Evolutionary conservation across 1,140 invertebrate genomes (phyloP).

Genomic region (Meloidogyne chitwoodi): DNA sequence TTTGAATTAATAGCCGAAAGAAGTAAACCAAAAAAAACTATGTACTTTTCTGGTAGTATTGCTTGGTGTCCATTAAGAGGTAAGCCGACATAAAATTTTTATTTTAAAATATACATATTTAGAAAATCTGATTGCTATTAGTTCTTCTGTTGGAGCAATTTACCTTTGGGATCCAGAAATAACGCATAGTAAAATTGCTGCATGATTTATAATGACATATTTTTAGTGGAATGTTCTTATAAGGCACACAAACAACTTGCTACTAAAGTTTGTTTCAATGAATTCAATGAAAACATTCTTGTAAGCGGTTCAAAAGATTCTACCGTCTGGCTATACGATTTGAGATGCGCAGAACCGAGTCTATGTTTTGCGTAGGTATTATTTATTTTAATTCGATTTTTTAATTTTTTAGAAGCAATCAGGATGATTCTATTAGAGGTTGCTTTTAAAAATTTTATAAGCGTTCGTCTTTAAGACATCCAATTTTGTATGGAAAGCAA

Average conservation of each 20-base stretch:
- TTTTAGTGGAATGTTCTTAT: constrained; percentile 28
- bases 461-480: not conserved
- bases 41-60: constrained; percentile 44
- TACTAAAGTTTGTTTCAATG: constrained; percentile 44
- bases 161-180: constrained; percentile 37
- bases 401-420: constrained; percentile 6
- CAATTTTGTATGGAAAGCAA: constrained; percentile 35
- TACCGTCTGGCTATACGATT: constrained; percentile 35
- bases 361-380: constrained; percentile 28
- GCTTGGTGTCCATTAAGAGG: constrained; percentile 34
- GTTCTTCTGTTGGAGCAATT: constrained; percentile 35
- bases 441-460: not conserved
- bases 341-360: constrained; percentile 18
- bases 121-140: constrained; percentile 43
- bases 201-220: constrained; percentile 1
- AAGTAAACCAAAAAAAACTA: constrained; percentile 20
- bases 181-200: constrained; percentile 12
- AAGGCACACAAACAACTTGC: constrained; percentile 39
- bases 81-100: not conserved
- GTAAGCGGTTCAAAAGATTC: constrained; percentile 45
- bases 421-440: constrained; percentile 29
- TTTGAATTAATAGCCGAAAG: constrained; percentile 25
- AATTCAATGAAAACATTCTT: constrained; percentile 42
- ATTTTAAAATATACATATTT: not conserved
- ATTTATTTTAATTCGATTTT: not conserved